A percentile compares a stretch with the other conserved stretches of the same genome.
phyloP scores from a whole-genome alignment of 2,888 invertebrate species.

The Anaspis maculata region DNA sequence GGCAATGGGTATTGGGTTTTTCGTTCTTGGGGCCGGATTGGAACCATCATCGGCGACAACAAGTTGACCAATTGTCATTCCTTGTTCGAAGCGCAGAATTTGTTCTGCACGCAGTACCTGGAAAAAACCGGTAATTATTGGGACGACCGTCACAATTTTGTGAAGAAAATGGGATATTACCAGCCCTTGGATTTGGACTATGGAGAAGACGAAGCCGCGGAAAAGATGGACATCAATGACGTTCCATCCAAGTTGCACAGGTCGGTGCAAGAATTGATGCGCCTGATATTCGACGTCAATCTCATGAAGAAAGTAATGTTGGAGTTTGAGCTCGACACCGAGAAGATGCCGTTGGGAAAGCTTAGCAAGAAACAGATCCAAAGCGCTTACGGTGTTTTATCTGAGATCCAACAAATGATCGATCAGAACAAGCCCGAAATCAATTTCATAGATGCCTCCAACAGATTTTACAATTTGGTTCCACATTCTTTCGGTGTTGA shows the following conservation, averaged over 20 bases:
- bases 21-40: slow-evolving; percentile 92
- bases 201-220: slow-evolving; percentile 39
- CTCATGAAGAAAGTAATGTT: slow-evolving; percentile 87
- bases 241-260: slow-evolving; percentile 58
- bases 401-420: slow-evolving; percentile 56
- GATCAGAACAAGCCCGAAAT: slow-evolving; percentile 40
- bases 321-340: slow-evolving; percentile 93
- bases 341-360: slow-evolving; percentile 98
- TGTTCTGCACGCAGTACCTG: slow-evolving; percentile 49
- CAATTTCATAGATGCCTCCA: slow-evolving; percentile 75
- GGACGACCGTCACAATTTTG: slow-evolving; percentile 56
- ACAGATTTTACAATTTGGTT: slow-evolving; percentile 89
- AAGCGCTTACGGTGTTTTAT: slow-evolving; percentile 73
- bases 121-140: slow-evolving; percentile 85
- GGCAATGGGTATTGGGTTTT: slow-evolving; percentile 48
- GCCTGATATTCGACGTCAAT: slow-evolving; percentile 83
- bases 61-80: slow-evolving; percentile 23
- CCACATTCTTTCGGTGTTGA: slow-evolving; percentile 90
- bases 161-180: slow-evolving; percentile 56
- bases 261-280: slow-evolving; percentile 75
- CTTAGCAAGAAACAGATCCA: slow-evolving; percentile 85
- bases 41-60: slow-evolving; percentile 78
- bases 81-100: slow-evolving; percentile 49
- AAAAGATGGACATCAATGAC: slow-evolving; percentile 44
- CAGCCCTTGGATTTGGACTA: slow-evolving; percentile 89